Conservation (phyloP, 2,113 vertebrate genomes). For the Stigmatopora nigra region DNA sequence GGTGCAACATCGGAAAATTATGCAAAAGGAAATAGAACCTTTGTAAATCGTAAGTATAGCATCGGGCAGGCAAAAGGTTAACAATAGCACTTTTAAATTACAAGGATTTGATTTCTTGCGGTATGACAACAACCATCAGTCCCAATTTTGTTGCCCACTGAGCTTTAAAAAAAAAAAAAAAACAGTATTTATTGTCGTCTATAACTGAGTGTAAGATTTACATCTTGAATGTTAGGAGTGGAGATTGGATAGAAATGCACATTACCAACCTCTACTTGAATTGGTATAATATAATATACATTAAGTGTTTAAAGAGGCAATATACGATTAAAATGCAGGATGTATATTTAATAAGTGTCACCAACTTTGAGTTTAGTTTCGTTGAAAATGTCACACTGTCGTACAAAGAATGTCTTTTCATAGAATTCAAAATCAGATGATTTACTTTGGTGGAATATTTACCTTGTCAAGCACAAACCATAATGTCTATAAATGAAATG, state of each 20-base stretch:
- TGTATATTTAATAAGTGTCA: conserved; percentile 48
- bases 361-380: conserved; percentile 56
- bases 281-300: conserved; percentile 36
- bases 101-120: neutral
- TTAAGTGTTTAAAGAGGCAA: conserved; percentile 53
- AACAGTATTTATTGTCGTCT: conserved; percentile 12
- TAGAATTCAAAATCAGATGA: conserved; percentile 32
- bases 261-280: conserved; percentile 40
- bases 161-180: neutral
- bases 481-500: conserved; percentile 1
- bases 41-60: no score
- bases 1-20: no score
- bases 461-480: conserved; percentile 4
- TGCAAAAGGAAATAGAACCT: no score
- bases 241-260: conserved; percentile 31
- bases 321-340: conserved; percentile 36
- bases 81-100: neutral
- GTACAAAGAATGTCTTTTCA: conserved; percentile 60
- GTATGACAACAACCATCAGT: conserved; percentile 1
- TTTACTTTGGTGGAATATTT: conserved; percentile 49
- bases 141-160: neutral
- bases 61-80: neutral
- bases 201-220: conserved; percentile 54
- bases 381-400: conserved; percentile 54
- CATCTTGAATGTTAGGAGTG: conserved; percentile 6